phyloP scores from a whole-genome alignment of 2,888 invertebrate genomes.

The Cryptocheilus praepositus region DNA sequence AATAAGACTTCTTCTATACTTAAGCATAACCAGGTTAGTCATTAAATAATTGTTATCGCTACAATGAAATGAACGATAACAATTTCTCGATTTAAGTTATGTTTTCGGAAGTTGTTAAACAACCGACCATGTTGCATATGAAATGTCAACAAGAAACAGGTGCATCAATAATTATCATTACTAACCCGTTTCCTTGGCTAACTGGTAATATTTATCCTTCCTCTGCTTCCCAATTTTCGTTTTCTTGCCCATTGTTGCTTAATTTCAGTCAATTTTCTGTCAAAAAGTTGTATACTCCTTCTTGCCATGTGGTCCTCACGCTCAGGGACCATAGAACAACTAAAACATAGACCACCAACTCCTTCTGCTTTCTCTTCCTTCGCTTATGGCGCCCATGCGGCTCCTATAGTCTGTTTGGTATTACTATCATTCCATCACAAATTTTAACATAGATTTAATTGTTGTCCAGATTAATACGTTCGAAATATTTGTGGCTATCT shows the following conservation, averaged over 20 bases:
- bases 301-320: too few species aligned
- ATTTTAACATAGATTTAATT: too few species aligned
- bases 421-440: too few species aligned
- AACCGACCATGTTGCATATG: not conserved
- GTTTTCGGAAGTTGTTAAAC: slow-evolving; percentile 44
- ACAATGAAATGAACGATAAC: not conserved
- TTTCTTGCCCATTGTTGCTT: slow-evolving; percentile 90
- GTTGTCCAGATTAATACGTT: too few species aligned
- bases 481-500: too few species aligned
- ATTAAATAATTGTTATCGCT: not conserved
- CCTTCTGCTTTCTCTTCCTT: too few species aligned
- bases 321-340: too few species aligned
- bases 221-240: slow-evolving; percentile 97
- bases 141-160: not conserved
- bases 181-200: slow-evolving; percentile 98
- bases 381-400: too few species aligned
- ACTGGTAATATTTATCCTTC: slow-evolving; percentile 98
- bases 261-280: not conserved
- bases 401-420: too few species aligned
- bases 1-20: not conserved
- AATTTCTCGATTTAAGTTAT: not conserved
- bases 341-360: too few species aligned
- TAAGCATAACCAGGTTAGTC: not conserved
- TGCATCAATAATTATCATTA: not conserved
- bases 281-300: too few species aligned